A percentile compares a stretch with the other conserved stretches of the same genome.
Conservation (phyloP, 2,888 invertebrate species). For the Icerya purchasi region DNA sequence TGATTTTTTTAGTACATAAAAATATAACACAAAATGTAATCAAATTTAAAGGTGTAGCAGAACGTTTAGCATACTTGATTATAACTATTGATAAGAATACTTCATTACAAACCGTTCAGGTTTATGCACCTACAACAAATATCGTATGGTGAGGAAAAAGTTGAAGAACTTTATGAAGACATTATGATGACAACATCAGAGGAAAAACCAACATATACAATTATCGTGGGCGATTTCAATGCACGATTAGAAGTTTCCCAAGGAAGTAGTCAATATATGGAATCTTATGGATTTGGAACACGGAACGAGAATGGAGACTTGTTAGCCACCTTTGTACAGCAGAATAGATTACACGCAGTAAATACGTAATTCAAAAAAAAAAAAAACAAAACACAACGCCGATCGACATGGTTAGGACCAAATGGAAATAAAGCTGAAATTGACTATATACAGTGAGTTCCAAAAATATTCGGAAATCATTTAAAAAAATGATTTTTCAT, state of each 20-base stretch:
- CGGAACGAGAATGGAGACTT: background rate
- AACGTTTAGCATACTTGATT: background rate
- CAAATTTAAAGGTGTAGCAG: background rate
- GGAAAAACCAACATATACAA: background rate
- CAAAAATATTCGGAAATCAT: too few species aligned
- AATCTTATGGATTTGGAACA: background rate
- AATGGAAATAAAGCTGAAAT: background rate
- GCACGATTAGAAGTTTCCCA: background rate
- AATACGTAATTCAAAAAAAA: background rate
- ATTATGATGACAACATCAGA: too few species aligned
- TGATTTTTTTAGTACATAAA: background rate
- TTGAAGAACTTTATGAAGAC: background rate
- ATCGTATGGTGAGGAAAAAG: too few species aligned
- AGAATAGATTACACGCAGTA: background rate
- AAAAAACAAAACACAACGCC: background rate
- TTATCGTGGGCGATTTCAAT: background rate
- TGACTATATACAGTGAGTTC: background rate
- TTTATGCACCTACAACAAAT: background rate
- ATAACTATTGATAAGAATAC: background rate
- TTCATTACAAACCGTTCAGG: background rate
- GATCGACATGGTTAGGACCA: background rate
- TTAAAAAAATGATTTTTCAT: too few species aligned
- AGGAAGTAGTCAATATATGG: background rate
- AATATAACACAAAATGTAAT: background rate
- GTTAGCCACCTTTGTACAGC: background rate